Base-by-base conservation (phyloP, 1,140 invertebrate species). In the Oncopodura yosiiana region DNA sequence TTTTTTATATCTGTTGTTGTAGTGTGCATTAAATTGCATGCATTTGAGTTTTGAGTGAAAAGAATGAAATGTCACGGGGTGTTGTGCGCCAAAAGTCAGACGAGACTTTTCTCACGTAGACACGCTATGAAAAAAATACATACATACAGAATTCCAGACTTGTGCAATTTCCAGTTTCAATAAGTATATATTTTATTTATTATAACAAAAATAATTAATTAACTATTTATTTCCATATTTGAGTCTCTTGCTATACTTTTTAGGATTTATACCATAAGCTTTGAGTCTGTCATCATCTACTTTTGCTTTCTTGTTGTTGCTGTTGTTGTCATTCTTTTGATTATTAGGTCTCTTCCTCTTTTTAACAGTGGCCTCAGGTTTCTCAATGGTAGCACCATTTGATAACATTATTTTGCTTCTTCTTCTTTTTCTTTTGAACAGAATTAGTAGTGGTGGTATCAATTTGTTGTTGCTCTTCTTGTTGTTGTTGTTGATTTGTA, bases 261-360 rank as follows among this genome's bases (percentile, higher is more conserved):
- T 90, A 1, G 90, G 87, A 77, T 94, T 93, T 37, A 94, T 80
- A 54, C 89, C 91, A 71, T 87, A 96, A 0, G 87, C 87, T 67
- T 81, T 78, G 1, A 95, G 70, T 58, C 92, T 77, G 55, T 85
- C 81, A 70, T 88, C 82, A 42, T 82, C 80, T 24, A 87, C 37
- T 36, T n/a, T n/a, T n/a, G n/a, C n/a, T n/a, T n/a, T n/a, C n/a
- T n/a, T n/a, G 19, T 49, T 43, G n/a, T n/a, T n/a, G n/a, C n/a
- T n/a, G n/a, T n/a, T n/a, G n/a, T n/a, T n/a, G n/a, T n/a, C n/a
- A n/a, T n/a, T n/a, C n/a, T n/a, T n/a, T n/a, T n/a, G 45, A 50
- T 41, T 61, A 59, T 61, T 24, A 49, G 38, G 48, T n/a, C n/a
- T 67, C 16, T 58, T 60, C 54, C 64, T 60, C 42, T 51, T 61